Evolutionary conservation across 2,888 invertebrate genomes (phyloP).

Genomic region (Lepidocyrtoides sp.): DNA sequence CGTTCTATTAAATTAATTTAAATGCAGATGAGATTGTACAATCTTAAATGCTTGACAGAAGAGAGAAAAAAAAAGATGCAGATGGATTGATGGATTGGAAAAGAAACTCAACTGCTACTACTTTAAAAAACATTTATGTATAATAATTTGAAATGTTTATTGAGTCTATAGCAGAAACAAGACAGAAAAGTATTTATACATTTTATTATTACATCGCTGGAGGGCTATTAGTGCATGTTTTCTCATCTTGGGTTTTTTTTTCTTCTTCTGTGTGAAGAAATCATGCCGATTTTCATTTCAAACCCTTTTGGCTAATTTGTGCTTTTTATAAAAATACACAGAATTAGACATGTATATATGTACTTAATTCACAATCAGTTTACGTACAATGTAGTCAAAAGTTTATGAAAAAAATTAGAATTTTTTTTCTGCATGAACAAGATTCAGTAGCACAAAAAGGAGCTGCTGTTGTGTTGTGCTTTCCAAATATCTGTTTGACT

Average conservation of each 20-base stretch:
- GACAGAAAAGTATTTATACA: constrained; percentile 24
- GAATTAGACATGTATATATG: constrained; percentile 32
- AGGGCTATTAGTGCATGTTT: constrained; percentile 68
- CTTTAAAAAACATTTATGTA: neutral
- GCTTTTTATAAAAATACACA: constrained; percentile 44
- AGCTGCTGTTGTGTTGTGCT: neutral
- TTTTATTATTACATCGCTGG: constrained; percentile 47
- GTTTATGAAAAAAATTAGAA: neutral
- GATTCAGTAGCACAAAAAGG: constrained; percentile 34
- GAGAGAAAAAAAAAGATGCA: constrained; percentile 40
- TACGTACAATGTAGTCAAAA: neutral
- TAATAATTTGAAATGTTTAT: constrained; percentile 14
- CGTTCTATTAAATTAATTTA: constrained; percentile 78
- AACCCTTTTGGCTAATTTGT: constrained; percentile 71
- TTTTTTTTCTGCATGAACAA: neutral
- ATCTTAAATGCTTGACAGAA: constrained; percentile 59
- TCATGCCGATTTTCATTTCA: constrained; percentile 72
- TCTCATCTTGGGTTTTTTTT: constrained; percentile 43
- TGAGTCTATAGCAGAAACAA: constrained; percentile 2
- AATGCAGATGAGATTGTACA: constrained; percentile 76
- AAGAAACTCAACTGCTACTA: neutral
- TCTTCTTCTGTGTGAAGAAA: constrained; percentile 9
- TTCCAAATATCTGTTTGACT: neutral
- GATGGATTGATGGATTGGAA: constrained; percentile 58
- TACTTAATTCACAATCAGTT: constrained; percentile 2